Evolutionary conservation across 1,140 invertebrate species (phyloP).

Genomic region (Doryteuthis pealeii): DNA sequence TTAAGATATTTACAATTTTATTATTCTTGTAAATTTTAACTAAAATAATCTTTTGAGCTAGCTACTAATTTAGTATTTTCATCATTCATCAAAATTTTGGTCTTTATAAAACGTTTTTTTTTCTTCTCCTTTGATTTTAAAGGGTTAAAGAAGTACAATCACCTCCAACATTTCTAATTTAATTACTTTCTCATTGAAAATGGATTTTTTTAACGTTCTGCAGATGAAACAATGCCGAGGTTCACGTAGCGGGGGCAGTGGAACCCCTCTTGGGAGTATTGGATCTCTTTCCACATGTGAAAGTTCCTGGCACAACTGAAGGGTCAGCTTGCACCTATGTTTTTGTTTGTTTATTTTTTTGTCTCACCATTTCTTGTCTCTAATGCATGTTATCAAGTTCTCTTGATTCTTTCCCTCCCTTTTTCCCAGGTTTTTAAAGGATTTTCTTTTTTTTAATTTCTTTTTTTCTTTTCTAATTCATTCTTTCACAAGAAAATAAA

Average conservation of each 20-base stretch:
- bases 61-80: too few species aligned
- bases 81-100: too few species aligned
- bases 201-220: not conserved
- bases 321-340: not conserved
- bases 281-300: not conserved
- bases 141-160: too few species aligned
- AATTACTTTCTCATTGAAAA: not conserved
- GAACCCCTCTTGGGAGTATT: not conserved
- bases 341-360: not conserved
- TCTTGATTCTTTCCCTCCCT: not conserved
- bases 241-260: not conserved
- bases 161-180: not conserved
- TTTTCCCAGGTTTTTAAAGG: not conserved
- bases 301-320: slow-evolving; percentile 10
- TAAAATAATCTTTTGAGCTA: too few species aligned
- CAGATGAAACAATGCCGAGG: slow-evolving; percentile 9
- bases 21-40: too few species aligned
- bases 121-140: too few species aligned
- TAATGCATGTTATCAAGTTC: not conserved
- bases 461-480: not conserved
- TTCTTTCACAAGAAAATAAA: not conserved
- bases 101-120: too few species aligned
- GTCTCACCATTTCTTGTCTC: not conserved
- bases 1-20: too few species aligned
- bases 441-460: not conserved